Evolutionary conservation across 1,140 invertebrate genomes (phyloP).

Genomic region (Phymastichus coffea): DNA sequence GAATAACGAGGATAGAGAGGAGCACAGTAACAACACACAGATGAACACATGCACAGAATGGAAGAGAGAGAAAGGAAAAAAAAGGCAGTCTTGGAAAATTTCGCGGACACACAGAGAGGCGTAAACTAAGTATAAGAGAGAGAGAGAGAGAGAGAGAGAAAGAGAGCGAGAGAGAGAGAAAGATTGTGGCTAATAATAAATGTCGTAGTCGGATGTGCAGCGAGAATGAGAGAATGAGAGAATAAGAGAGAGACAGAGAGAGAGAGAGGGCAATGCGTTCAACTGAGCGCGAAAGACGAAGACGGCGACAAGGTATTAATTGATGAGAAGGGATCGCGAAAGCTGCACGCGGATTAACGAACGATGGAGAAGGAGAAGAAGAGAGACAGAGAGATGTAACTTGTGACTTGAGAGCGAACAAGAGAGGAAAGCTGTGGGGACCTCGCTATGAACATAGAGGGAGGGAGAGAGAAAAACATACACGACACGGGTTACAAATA

Average conservation of each 20-base stretch:
- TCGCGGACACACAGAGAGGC: conserved; percentile 21
- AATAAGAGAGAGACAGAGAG: neutral
- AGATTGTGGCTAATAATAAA: conserved; percentile 30
- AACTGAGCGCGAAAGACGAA: conserved; percentile 6
- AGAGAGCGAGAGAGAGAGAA: no score
- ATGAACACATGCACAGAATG: neutral
- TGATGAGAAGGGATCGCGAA: neutral
- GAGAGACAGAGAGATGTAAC: neutral
- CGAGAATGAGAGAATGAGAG: neutral
- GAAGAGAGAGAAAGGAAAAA: no score
- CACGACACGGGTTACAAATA: neutral
- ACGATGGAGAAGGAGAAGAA: neutral
- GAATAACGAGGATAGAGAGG: neutral
- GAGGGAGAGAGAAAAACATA: neutral
- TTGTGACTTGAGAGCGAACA: neutral
- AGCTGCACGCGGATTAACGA: conserved; percentile 1
- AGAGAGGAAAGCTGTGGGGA: neutral
- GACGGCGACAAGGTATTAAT: neutral
- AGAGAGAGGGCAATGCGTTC: neutral
- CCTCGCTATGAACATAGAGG: neutral
- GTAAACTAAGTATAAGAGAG: no score
- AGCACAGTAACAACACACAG: neutral
- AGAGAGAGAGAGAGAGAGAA: no score
- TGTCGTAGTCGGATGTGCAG: conserved; percentile 12
- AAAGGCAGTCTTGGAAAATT: conserved; percentile 22